Percentiles rank a stretch among this genome's conserved stretches.
Conservation (phyloP, 2,113 vertebrate species). For the Pachycephala philippinensis region DNA sequence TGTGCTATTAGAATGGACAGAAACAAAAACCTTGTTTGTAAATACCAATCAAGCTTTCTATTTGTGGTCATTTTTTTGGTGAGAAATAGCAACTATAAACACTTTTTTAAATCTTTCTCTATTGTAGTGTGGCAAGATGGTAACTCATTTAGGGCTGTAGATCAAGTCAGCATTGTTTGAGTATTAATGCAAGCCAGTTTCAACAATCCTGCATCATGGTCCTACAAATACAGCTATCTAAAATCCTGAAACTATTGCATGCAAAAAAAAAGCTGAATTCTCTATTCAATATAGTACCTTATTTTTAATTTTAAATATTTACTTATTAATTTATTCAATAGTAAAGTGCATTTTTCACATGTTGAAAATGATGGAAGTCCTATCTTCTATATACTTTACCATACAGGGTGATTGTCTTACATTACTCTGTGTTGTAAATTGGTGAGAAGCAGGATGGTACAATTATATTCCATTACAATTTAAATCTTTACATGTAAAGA, state of each 20-base stretch:
- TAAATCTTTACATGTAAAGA: slow-evolving; percentile 38
- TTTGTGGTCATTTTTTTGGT: background rate
- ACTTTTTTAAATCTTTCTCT: background rate
- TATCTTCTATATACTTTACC: background rate
- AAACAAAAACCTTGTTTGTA: background rate
- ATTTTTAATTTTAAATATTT: background rate
- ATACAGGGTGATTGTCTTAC: background rate
- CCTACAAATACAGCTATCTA: background rate
- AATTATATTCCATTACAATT: slow-evolving; percentile 59
- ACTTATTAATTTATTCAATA: background rate
- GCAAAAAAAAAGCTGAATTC: background rate
- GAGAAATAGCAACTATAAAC: background rate
- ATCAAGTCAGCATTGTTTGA: background rate
- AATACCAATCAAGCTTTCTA: background rate
- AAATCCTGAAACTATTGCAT: background rate
- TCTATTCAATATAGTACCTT: background rate
- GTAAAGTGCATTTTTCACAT: slow-evolving; percentile 6
- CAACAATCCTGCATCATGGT: accelerated
- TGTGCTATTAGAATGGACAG: background rate
- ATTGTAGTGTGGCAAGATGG: background rate
- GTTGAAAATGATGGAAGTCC: background rate
- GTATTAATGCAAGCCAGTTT: background rate
- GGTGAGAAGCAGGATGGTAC: slow-evolving; percentile 44
- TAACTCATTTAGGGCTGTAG: background rate
- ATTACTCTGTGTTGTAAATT: slow-evolving; percentile 30